A percentile compares a stretch with the other conserved stretches of the same genome.
phyloP scores from a whole-genome alignment of 2,888 invertebrate genomes.

The Serripes groenlandicus region DNA sequence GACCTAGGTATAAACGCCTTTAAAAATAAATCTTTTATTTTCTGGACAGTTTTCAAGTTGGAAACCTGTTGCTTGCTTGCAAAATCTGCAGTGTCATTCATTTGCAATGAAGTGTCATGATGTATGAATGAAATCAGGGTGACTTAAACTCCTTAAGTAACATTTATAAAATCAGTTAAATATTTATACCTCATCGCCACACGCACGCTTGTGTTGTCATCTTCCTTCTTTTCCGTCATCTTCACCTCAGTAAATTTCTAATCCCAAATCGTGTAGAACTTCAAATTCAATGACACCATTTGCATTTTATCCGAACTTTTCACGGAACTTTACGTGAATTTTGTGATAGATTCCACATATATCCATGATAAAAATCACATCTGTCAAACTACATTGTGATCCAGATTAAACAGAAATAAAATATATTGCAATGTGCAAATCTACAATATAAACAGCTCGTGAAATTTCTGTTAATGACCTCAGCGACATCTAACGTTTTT shows the following conservation, averaged over 20 bases:
- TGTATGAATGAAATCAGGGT: too few relatives aligned
- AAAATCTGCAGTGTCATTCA: too few relatives aligned
- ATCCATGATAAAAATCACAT: background rate
- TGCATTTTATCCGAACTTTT: slow-evolving; percentile 12
- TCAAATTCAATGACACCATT: slow-evolving; percentile 10
- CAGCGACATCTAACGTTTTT: slow-evolving; percentile 5
- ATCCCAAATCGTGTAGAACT: background rate
- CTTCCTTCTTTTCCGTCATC: slow-evolving; percentile 22
- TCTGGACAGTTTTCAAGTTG: too few relatives aligned
- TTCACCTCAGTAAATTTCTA: background rate
- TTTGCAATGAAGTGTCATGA: too few relatives aligned
- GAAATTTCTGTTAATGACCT: background rate
- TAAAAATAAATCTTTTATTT: too few relatives aligned
- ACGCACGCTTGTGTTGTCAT: slow-evolving; percentile 18
- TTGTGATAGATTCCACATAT: background rate
- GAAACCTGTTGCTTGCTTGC: too few relatives aligned
- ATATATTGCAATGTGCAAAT: too few relatives aligned
- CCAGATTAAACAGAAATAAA: background rate
- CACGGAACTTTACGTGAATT: background rate
- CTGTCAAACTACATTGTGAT: background rate
- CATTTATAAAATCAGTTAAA: too few relatives aligned
- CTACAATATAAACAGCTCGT: background rate
- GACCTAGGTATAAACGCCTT: too few relatives aligned
- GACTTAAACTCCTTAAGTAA: too few relatives aligned
- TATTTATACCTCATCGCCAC: slow-evolving; percentile 13